phyloP scores from a whole-genome alignment of 2,888 invertebrate genomes.

The Epinotia ramella region DNA sequence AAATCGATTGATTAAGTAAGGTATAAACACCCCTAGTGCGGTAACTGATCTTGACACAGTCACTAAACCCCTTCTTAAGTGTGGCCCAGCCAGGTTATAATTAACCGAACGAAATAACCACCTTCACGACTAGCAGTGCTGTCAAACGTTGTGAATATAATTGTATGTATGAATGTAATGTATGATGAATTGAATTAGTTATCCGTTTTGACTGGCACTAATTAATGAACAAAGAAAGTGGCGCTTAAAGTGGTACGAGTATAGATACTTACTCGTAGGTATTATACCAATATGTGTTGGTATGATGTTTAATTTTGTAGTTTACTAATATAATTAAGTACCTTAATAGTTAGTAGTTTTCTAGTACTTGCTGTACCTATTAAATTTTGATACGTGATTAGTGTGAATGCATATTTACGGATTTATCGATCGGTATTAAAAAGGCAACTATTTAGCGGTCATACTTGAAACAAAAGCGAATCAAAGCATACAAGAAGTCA shows the following conservation, averaged over 20 bases:
- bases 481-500: too few relatives aligned
- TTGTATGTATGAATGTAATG: conserved; percentile 40
- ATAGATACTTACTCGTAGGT: background rate
- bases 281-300: background rate
- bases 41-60: conserved; percentile 26
- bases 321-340: too few relatives aligned
- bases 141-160: conserved; percentile 35
- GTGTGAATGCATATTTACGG: too few relatives aligned
- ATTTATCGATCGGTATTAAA: too few relatives aligned
- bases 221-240: conserved; percentile 37
- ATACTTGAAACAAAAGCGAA: too few relatives aligned
- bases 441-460: too few relatives aligned
- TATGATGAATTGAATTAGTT: conserved; percentile 43
- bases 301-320: too few relatives aligned
- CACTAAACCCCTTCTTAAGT: conserved; percentile 18
- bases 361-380: too few relatives aligned
- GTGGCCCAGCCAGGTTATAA: conserved; percentile 28
- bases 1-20: conserved; percentile 4
- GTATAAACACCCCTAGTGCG: background rate
- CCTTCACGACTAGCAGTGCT: conserved; percentile 24
- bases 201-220: conserved; percentile 25
- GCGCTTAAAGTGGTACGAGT: background rate
- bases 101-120: conserved; percentile 40
- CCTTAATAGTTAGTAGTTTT: too few relatives aligned
- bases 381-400: too few relatives aligned